Conservation (phyloP, 2,113 vertebrate genomes). For the Chlorocebus sabaeus region DNA sequence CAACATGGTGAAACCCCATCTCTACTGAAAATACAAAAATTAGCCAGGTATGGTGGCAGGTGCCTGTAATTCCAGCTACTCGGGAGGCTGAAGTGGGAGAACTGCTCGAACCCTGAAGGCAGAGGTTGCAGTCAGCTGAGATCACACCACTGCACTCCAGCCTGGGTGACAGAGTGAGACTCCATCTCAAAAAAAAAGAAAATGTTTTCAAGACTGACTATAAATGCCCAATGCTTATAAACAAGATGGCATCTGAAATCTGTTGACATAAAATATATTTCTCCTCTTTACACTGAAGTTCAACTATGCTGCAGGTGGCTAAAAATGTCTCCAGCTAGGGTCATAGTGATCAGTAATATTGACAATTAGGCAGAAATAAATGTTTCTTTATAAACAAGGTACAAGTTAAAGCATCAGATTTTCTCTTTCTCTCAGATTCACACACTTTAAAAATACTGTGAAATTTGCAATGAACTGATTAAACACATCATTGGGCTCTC, state of each 20-base stretch:
- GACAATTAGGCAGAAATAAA: not conserved
- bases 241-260: not conserved
- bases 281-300: not conserved
- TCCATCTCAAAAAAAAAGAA: too few species aligned
- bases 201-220: not conserved
- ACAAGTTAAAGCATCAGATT: not conserved
- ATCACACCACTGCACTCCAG: too few species aligned
- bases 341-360: not conserved
- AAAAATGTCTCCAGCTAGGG: not conserved
- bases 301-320: not conserved
- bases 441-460: not conserved
- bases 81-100: too few species aligned
- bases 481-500: not conserved
- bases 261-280: not conserved
- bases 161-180: too few species aligned
- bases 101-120: too few species aligned
- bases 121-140: too few species aligned
- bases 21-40: too few species aligned
- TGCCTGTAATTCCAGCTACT: too few species aligned
- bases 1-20: too few species aligned
- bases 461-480: not conserved
- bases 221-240: not conserved
- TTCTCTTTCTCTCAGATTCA: not conserved
- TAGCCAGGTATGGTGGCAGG: too few species aligned
- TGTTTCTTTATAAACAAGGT: not conserved